These are phyloP conservation scores for Nymphalis polychloros DNA, from an alignment of 2,888 invertebrate species.

Conservation along the genomic window DNA sequence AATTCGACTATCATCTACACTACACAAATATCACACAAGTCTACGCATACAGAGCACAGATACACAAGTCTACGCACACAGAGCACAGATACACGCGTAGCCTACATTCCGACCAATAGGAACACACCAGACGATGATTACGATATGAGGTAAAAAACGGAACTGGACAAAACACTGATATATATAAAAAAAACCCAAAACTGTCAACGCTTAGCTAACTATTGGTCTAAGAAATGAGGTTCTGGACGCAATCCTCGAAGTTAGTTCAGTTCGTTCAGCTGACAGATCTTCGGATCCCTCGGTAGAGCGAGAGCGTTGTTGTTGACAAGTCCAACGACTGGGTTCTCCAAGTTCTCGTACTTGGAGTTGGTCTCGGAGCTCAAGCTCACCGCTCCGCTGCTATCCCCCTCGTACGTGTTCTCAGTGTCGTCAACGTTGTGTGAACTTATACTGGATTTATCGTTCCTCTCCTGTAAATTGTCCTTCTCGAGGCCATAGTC, in stretches of 20 bases:
- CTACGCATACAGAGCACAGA: conserved; percentile 17
- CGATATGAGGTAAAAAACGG: conserved; percentile 18
- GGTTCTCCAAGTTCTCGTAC: conserved; percentile 75
- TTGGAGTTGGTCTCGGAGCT: conserved; percentile 76
- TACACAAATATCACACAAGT: conserved; percentile 36
- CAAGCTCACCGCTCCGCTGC: conserved; percentile 74
- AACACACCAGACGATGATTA: conserved; percentile 15
- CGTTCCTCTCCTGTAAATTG: conserved; percentile 55
- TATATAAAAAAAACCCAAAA: conserved; percentile 11
- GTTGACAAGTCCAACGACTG: conserved; percentile 72
- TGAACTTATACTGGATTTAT: conserved; percentile 71
- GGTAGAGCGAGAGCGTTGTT: conserved; percentile 63
- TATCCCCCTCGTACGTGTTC: conserved; percentile 72
- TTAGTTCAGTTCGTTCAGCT: conserved; percentile 63
- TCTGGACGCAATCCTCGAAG: conserved; percentile 46
- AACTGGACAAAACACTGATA: conserved; percentile 23
- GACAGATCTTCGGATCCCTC: conserved; percentile 65
- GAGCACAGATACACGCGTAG: conserved; percentile 3
- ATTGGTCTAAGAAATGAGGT: conserved; percentile 59
- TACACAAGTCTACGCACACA: conserved; percentile 20
- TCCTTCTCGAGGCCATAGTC: conserved; percentile 61
- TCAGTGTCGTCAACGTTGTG: conserved; percentile 71
- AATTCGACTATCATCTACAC: conserved; percentile 62
- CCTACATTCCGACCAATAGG: conserved; percentile 25
- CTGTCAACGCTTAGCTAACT: conserved; percentile 39